Evolutionary conservation across 1,140 invertebrate species (phyloP).

Genomic region (Tribolium madens): DNA sequence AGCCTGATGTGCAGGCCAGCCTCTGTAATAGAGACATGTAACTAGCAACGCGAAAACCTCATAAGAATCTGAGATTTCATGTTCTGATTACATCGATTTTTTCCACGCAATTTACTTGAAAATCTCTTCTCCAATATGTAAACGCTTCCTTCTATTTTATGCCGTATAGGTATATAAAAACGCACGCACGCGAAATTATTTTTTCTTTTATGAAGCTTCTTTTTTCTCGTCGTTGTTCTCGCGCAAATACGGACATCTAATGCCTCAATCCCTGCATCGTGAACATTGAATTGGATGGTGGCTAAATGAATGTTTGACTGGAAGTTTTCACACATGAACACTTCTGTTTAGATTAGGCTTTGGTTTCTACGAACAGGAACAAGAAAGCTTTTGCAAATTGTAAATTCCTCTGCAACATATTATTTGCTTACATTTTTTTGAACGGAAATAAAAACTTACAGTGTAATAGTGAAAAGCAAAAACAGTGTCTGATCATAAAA

Average conservation of each 20-base stretch:
- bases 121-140: constrained; percentile 58
- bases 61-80: constrained; percentile 49
- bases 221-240: constrained; percentile 39
- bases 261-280: constrained; percentile 29
- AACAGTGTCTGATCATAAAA: too few species aligned
- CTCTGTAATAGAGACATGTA: constrained; percentile 34
- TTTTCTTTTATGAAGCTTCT: constrained; percentile 52
- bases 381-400: background rate
- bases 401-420: background rate
- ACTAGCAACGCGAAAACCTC: constrained; percentile 42
- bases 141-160: constrained; percentile 46
- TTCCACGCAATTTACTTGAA: constrained; percentile 56
- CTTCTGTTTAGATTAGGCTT: constrained; percentile 14
- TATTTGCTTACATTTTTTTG: background rate
- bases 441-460: background rate
- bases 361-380: background rate
- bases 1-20: background rate
- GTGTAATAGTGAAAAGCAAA: background rate
- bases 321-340: constrained; percentile 33
- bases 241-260: constrained; percentile 18
- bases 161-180: constrained; percentile 46
- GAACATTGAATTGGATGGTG: constrained; percentile 26
- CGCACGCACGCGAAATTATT: constrained; percentile 51
- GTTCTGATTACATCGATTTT: constrained; percentile 52
- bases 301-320: constrained; percentile 33